phyloP scores from a whole-genome alignment of 2,888 invertebrate genomes.

The Quadroppia sp. region DNA sequence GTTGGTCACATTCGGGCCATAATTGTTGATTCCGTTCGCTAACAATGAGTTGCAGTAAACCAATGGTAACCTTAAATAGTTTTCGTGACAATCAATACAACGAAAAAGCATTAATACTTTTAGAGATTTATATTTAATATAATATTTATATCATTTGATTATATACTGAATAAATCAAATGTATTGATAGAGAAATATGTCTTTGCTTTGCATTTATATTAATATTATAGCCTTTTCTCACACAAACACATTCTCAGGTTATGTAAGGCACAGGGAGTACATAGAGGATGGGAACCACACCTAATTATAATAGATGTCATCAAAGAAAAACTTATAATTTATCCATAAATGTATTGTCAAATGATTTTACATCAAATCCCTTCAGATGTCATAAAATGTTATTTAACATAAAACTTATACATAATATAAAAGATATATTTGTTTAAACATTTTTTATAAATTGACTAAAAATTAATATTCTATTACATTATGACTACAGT shows the following conservation, averaged over 20 bases:
- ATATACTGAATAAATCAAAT: neutral
- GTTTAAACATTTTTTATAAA: neutral
- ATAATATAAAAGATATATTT: neutral
- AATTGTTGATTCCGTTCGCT: neutral
- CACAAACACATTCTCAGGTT: neutral
- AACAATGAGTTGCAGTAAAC: constrained; percentile 21
- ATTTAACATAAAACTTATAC: neutral
- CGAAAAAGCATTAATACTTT: neutral
- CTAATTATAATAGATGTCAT: constrained; percentile 12
- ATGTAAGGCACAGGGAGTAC: too few species aligned
- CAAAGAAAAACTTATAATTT: neutral
- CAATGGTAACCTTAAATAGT: constrained; percentile 9
- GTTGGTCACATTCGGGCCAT: neutral
- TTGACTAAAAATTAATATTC: neutral
- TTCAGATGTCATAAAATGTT: neutral
- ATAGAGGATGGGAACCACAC: neutral
- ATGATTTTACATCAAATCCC: neutral
- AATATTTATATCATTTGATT: neutral
- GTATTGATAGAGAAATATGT: neutral
- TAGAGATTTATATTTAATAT: neutral
- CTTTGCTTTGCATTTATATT: neutral
- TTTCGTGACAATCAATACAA: neutral
- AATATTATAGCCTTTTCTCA: too few species aligned
- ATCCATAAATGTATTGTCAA: neutral
- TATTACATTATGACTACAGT: neutral